Evolutionary conservation across 2,888 invertebrate species (phyloP).

Genomic region (Ceramica pisi): DNA sequence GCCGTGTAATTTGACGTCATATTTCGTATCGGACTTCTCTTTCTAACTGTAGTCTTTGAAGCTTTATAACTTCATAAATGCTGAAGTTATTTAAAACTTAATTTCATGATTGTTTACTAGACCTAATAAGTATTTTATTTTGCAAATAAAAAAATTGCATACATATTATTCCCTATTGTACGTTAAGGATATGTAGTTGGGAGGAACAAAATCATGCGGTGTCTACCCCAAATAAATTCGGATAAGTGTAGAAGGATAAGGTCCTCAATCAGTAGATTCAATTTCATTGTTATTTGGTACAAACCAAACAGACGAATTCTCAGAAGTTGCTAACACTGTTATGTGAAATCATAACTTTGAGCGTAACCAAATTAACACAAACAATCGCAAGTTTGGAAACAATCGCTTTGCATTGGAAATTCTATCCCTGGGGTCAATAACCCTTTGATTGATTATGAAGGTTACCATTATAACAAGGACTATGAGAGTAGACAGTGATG

Average conservation of each 20-base stretch:
- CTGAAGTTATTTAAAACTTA: no score
- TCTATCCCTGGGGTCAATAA: neutral
- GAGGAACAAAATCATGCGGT: neutral
- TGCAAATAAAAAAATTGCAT: no score
- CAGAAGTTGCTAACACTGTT: slow-evolving; percentile 18
- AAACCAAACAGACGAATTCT: slow-evolving; percentile 19
- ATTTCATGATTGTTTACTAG: no score
- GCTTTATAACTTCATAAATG: no score
- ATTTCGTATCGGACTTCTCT: no score
- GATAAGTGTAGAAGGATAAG: neutral
- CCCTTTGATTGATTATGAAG: neutral
- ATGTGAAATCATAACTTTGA: slow-evolving; percentile 27
- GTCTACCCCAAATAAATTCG: neutral
- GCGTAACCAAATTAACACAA: slow-evolving; percentile 32
- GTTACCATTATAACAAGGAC: no score
- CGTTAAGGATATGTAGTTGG: no score
- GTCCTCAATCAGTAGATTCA: neutral
- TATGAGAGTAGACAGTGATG: no score
- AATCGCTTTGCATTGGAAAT: slow-evolving; percentile 4
- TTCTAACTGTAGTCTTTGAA: no score
- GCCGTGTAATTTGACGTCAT: no score
- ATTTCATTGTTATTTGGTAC: slow-evolving; percentile 4
- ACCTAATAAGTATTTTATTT: no score
- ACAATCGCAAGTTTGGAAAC: slow-evolving; percentile 23
- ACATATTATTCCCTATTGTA: no score